Base-by-base conservation (phyloP, 2,888 invertebrate genomes). In the Gerris lacustris region DNA sequence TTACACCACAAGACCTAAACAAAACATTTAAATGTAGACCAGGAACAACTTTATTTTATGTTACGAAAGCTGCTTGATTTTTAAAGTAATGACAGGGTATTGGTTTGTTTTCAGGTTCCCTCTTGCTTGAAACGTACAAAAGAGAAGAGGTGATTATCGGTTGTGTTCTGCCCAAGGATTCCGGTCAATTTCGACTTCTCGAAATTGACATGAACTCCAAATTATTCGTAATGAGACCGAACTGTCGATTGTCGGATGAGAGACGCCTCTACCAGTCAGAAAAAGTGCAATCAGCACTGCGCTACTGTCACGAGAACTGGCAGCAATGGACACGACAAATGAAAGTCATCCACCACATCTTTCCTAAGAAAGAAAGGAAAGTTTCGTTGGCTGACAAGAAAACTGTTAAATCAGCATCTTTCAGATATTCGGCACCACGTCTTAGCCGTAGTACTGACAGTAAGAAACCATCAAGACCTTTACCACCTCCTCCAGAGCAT, bases 121-220 rank as follows among this genome's bases (percentile, higher is more conserved):
- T 82, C 70, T 76, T 80, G 63, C 76, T 82, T 68, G 81, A 81
- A 73, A 78, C 77, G 68, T 78, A 79, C 67, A 78, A 79, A 68
- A 78, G 79, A 69, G 80, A 81, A 73, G 79, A 80, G 47, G 84
- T 84, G 69, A 82, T 84, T 67, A 78, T 84, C 70, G 83, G 83
- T 11, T 84, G 84, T 74, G 81, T 83, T 63, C 79, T 84, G 73
- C 70, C 72, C 66, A 70, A 71, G 7, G 66, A 64, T 4, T 70
- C 70, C 43, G 63, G 66, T 44, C 78, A 79, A 66, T 78, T 78
- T 62, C 77, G 79, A 17, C 76, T 81, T 67, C 77, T 81, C 63
- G 81, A 81, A 75, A 78, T 81, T 72, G 80, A 81, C 74, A 77
- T 79, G 55, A 55, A 79, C 69, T 80, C 79, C 66, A 79, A 79